A percentile compares a stretch with the other conserved stretches of the same genome.
phyloP scores from a whole-genome alignment of 1,140 invertebrate genomes.

The Trachymyrmex cornetzi region DNA sequence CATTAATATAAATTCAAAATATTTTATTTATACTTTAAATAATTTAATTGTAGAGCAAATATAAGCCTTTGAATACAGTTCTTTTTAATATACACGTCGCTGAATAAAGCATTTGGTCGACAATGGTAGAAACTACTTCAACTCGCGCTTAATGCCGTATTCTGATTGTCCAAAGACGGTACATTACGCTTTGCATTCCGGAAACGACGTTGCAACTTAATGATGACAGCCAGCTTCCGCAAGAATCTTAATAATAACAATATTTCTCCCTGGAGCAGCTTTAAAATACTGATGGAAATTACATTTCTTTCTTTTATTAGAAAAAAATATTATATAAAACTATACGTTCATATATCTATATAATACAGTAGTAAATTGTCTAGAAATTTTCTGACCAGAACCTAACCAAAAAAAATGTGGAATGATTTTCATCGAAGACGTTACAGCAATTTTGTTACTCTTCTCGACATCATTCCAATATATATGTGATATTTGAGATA shows the following conservation, averaged over 20 bases:
- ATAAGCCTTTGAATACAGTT: not conserved
- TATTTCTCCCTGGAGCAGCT: conserved; percentile 8
- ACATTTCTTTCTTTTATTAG: not conserved
- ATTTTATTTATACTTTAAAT: conserved; percentile 23
- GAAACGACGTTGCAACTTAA: conserved; percentile 32
- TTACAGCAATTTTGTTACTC: too few species aligned
- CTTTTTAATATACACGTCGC: conserved; percentile 38
- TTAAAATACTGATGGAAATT: conserved; percentile 31
- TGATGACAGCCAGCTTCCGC: conserved; percentile 23
- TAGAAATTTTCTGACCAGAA: too few species aligned
- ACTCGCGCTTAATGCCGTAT: conserved; percentile 46
- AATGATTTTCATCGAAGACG: too few species aligned
- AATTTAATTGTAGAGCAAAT: conserved; percentile 5
- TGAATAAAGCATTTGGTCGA: conserved; percentile 20
- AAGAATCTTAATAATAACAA: conserved; percentile 38
- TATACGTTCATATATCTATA: not conserved
- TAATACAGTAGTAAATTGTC: too few species aligned
- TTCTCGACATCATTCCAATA: too few species aligned
- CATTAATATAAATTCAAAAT: conserved; percentile 2
- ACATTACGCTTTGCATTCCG: conserved; percentile 43
- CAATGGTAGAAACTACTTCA: conserved; percentile 17
- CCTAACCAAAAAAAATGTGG: too few species aligned
- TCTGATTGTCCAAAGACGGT: conserved; percentile 34
- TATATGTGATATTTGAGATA: too few species aligned
- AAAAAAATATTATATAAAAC: conserved; percentile 11